A percentile compares a stretch with the other conserved stretches of the same genome.
phyloP scores from a whole-genome alignment of 92 coral and sea anemone species.

The Phenganax subtilis region DNA sequence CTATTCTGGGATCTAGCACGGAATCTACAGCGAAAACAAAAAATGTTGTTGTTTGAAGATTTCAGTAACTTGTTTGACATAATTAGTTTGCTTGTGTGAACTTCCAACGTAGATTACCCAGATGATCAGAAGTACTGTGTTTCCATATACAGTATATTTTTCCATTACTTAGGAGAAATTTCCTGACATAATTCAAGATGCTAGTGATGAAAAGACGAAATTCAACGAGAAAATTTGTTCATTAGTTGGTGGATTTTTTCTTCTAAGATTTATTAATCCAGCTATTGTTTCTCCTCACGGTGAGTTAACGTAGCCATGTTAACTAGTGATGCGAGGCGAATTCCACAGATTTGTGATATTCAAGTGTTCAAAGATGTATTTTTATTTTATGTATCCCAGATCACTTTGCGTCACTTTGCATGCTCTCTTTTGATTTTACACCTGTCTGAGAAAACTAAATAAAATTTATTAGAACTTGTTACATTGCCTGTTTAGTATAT shows the following conservation, averaged over 20 bases:
- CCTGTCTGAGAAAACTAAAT: no score
- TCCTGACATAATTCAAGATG: constrained; percentile 43
- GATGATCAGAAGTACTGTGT: neutral
- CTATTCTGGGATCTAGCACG: no score
- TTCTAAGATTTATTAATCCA: constrained; percentile 82
- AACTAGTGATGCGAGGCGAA: no score
- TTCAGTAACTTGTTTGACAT: no score
- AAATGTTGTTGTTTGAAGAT: no score
- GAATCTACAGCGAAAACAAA: no score
- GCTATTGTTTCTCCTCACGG: constrained; percentile 95
- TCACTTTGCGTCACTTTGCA: neutral
- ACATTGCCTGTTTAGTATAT: constrained; percentile 53
- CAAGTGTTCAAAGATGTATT: no score
- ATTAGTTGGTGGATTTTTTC: constrained; percentile 95
- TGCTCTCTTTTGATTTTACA: no score
- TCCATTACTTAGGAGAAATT: constrained; percentile 66
- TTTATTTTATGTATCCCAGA: no score
- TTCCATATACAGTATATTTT: neutral
- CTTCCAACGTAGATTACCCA: no score
- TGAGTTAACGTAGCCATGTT: constrained; percentile 22
- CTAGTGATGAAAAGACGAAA: constrained; percentile 4
- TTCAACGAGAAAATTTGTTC: constrained; percentile 66
- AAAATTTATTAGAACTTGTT: no score
- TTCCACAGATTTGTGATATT: no score
- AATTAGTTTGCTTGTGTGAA: neutral